Base-by-base conservation (phyloP, 2,113 vertebrate species). In the Melanocharis versteri region DNA sequence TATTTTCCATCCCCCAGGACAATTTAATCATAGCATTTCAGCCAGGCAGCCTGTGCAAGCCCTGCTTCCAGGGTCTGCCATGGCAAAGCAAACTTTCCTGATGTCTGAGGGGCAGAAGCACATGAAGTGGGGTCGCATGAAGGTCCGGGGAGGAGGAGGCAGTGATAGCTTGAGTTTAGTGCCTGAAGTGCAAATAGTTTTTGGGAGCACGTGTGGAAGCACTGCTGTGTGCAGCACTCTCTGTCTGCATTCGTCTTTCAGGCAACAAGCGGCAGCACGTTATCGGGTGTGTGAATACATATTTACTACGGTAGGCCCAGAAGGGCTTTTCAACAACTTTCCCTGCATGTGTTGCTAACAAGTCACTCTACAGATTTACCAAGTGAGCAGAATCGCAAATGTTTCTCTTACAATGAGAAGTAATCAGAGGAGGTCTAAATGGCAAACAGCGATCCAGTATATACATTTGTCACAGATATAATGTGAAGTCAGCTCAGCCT, bases 381-480 rank as follows among this genome's bases (percentile, higher is more conserved):
- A 93, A 97, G 96, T 78, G 95, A 95, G 90, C 93, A 91, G 94
- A 96, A 96, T 93, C 19, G 27, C 96, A 96, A 97, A 97, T 96
- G 97, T 97, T 97, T 97, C 95, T 96, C 96, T 95, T 85, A 95
- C 90, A 91, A 93, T 95, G 94, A 92, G 90, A 90, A 92, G 94
- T 96, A 97, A 97, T 97, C 92, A 94, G 94, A 94, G 94, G 83
- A 93, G 92, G 92, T 93, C 96, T 94, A 97, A 96, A 96, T 95
- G 95, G 95, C 96, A 94, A 96, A 90, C 93, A 93, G 88, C 11
- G 3, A 95, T 95, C 92, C 95, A 96, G 87, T 95, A 92, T 96
- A 97, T 96, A 95, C 97, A 95, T 96, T 97, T 97, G 97, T 97
- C 97, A 95, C 97, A 96, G 97, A 97, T 97, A 93, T 69, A 97